Conservation (phyloP, 2,113 vertebrate species). For the Thamnaconus septentrionalis region DNA sequence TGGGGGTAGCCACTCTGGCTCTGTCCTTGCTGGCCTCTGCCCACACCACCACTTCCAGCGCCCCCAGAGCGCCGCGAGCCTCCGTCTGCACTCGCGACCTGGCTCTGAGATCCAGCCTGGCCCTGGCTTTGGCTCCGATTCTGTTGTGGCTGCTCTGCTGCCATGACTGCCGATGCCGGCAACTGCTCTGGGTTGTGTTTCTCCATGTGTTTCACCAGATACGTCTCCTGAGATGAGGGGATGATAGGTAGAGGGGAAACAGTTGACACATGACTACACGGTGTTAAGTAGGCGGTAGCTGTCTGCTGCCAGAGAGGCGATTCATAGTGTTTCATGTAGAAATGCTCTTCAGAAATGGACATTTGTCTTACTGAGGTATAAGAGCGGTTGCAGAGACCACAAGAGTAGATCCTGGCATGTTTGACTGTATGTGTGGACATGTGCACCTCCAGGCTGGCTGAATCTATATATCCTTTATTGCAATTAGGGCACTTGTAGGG, state of each 20-base stretch:
- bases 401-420: constrained; percentile 96
- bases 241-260: constrained; percentile 59
- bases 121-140: constrained; percentile 76
- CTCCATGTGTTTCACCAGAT: constrained; percentile 98
- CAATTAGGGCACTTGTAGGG: constrained; percentile 98
- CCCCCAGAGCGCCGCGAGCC: constrained; percentile 48
- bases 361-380: constrained; percentile 92
- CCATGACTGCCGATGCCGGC: constrained; percentile 50
- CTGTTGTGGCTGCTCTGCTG: constrained; percentile 73
- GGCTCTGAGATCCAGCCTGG: constrained; percentile 67
- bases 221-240: constrained; percentile 86
- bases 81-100: constrained; percentile 69
- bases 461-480: constrained; percentile 94
- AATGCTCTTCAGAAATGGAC: constrained; percentile 59
- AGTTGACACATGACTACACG: constrained; percentile 62
- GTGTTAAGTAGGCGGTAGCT: constrained; percentile 54
- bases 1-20: constrained; percentile 77
- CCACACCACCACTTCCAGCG: constrained; percentile 66
- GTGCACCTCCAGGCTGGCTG: constrained; percentile 91
- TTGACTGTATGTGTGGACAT: constrained; percentile 96
- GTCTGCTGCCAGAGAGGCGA: constrained; percentile 56
- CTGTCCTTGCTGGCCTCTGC: constrained; percentile 54
- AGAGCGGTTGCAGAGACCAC: constrained; percentile 95
- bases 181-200: constrained; percentile 91
- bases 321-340: constrained; percentile 53